These are phyloP conservation scores for Melanotaenia pygmaea DNA, from an alignment of 2,797 vertebrate species.

Conservation along the genomic window DNA sequence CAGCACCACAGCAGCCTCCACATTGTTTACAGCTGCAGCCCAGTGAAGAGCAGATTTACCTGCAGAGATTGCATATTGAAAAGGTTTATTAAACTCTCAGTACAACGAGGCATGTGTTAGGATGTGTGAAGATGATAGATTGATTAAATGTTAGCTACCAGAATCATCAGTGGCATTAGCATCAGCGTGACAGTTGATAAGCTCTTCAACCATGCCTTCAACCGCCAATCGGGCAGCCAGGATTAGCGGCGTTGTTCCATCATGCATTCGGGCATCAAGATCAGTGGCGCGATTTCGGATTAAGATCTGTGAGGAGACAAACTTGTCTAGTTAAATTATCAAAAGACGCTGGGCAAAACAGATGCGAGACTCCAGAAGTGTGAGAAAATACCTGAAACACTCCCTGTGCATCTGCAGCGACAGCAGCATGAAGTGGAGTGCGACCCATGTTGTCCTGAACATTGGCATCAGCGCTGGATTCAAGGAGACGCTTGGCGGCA, in stretches of 20 bases:
- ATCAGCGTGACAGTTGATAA: conserved; percentile 96
- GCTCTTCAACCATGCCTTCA: conserved; percentile 98
- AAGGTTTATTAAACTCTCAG: conserved; percentile 29
- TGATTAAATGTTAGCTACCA: conserved; percentile 80
- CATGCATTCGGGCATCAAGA: conserved; percentile 96
- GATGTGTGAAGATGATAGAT: conserved; percentile 1
- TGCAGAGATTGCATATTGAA: conserved; percentile 55
- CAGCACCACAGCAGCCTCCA: conserved; percentile 91
- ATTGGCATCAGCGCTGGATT: conserved; percentile 96
- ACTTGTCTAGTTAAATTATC: conserved; percentile 19
- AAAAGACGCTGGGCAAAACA: conserved; percentile 1
- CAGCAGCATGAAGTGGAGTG: conserved; percentile 93
- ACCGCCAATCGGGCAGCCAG: conserved; percentile 93
- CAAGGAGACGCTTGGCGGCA: conserved; percentile 95
- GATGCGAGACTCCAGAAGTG: neutral
- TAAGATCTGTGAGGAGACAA: conserved; percentile 86
- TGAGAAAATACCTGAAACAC: conserved; percentile 91
- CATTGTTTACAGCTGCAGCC: conserved; percentile 97
- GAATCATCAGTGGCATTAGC: conserved; percentile 96
- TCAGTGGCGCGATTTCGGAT: conserved; percentile 98
- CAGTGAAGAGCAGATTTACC: conserved; percentile 98
- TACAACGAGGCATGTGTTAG: neutral
- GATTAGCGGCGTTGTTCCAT: conserved; percentile 95
- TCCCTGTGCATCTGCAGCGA: conserved; percentile 95
- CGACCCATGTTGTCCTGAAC: conserved; percentile 99